Conservation (phyloP, 2,888 invertebrate genomes). For the Hoplodrina ambigua region DNA sequence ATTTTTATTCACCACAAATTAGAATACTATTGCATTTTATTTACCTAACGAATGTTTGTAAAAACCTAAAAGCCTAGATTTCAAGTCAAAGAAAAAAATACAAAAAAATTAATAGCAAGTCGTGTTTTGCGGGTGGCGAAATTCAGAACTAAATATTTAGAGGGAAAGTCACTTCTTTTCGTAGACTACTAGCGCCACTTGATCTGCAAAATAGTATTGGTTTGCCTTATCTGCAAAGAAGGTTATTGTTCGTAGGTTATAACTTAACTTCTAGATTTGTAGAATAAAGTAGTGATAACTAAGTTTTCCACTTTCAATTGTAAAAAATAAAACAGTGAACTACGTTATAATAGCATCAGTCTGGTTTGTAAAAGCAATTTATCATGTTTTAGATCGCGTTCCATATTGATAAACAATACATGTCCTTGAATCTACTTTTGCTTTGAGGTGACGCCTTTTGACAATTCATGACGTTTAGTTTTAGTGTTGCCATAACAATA, state of each 20-base stretch:
- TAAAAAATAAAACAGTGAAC: neutral
- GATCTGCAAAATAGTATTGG: neutral
- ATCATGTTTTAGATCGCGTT: neutral
- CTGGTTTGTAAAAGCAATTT: conserved; percentile 14
- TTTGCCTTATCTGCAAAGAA: neutral
- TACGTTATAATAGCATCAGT: neutral
- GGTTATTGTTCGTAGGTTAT: conserved; percentile 25
- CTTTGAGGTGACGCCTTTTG: neutral
- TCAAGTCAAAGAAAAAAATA: neutral
- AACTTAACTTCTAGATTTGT: neutral
- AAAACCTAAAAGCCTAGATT: conserved; percentile 22
- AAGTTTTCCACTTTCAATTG: neutral
- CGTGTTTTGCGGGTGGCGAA: conserved; percentile 30
- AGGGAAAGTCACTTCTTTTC: neutral
- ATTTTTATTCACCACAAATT: too few species aligned
- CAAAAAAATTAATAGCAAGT: neutral
- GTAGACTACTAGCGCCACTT: conserved; percentile 48
- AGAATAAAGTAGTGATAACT: neutral
- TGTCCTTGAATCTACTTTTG: conserved; percentile 9
- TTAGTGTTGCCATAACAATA: conserved; percentile 43
- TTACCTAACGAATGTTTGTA: too few species aligned
- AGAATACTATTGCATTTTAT: too few species aligned
- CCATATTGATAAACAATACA: conserved; percentile 1
- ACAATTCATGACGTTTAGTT: conserved; percentile 22
- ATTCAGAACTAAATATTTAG: conserved; percentile 22